Evolutionary conservation across 2,797 vertebrate species (phyloP).

Genomic region (Phylloscopus collybita): DNA sequence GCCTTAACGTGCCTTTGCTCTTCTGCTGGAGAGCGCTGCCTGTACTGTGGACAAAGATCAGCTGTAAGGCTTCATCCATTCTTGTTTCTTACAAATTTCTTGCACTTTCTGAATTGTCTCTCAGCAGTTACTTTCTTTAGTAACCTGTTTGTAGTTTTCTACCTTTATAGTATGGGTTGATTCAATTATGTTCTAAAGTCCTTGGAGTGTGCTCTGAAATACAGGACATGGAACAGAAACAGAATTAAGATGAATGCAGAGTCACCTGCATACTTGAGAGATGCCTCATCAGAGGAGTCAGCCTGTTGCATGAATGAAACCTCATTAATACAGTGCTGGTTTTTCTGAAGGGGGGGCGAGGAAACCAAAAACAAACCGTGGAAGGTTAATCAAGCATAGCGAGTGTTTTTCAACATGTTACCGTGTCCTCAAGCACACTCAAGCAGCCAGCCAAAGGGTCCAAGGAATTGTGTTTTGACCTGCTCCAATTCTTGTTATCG

Average conservation of each 20-base stretch:
- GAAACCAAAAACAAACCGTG: neutral
- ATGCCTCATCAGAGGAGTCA: neutral
- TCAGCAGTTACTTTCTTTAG: neutral
- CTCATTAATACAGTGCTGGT: neutral
- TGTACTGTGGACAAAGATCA: neutral
- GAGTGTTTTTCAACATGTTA: neutral
- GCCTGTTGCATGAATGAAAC: neutral
- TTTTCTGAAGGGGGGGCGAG: neutral
- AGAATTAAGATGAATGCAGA: neutral
- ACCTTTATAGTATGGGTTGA: neutral
- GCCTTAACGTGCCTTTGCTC: neutral
- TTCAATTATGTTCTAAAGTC: neutral
- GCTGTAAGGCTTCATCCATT: neutral
- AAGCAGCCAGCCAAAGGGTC: neutral
- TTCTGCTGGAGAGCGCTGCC: neutral
- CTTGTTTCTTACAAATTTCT: neutral
- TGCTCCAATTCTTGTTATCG: neutral
- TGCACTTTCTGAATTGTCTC: neutral
- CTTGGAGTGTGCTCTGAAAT: neutral
- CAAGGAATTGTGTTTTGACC: neutral
- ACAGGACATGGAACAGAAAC: neutral
- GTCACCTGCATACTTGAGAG: neutral
- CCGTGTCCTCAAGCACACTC: neutral
- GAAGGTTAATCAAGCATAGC: neutral
- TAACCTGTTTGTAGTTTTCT: neutral